Evolutionary conservation across 2,113 vertebrate species (phyloP).

Genomic region (Meriones unguiculatus): DNA sequence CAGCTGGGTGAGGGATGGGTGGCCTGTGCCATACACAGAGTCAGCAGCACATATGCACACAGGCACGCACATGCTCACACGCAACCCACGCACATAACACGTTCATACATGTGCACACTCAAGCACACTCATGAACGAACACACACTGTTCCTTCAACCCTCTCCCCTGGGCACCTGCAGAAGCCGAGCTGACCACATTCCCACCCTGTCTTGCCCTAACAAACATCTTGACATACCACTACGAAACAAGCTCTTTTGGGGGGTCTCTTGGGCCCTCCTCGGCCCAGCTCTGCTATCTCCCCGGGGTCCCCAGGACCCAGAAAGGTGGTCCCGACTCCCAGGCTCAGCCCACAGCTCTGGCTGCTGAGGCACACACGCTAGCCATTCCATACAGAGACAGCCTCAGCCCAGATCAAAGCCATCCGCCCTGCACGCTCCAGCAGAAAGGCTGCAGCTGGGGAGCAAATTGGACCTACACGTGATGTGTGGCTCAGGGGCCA

Average conservation of each 20-base stretch:
- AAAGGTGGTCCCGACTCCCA: too few species aligned
- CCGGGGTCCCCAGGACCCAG: background rate
- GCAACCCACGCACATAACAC: too few species aligned
- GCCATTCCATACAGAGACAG: background rate
- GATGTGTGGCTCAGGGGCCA: background rate
- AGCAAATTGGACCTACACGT: background rate
- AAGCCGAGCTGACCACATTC: background rate
- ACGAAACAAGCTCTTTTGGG: background rate
- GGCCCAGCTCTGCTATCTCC: background rate
- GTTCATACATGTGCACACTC: too few species aligned
- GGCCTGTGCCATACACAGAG: background rate
- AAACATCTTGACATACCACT: background rate
- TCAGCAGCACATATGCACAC: background rate
- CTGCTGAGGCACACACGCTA: background rate
- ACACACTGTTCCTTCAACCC: background rate
- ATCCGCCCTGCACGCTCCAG: background rate
- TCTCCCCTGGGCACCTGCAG: background rate
- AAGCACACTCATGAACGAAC: background rate
- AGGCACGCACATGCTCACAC: background rate
- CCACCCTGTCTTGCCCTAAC: background rate
- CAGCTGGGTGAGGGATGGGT: background rate
- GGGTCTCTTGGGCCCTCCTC: background rate
- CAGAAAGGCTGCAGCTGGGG: background rate
- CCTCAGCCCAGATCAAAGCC: background rate
- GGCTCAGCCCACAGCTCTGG: accelerated